phyloP scores from a whole-genome alignment of 2,797 vertebrate genomes.

The Bradypodion ventrale region DNA sequence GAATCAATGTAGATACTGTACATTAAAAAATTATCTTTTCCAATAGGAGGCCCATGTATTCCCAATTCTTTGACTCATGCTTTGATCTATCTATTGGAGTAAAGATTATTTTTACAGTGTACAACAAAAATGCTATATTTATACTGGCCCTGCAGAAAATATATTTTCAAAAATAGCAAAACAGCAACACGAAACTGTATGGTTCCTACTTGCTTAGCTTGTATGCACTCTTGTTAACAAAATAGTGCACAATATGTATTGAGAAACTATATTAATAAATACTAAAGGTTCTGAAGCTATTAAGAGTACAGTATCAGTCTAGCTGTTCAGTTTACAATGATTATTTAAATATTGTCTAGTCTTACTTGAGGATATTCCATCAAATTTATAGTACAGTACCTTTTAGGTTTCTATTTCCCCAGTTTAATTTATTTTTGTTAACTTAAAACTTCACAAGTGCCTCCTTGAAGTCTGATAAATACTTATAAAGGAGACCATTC shows the following conservation, averaged over 20 bases:
- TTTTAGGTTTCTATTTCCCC: constrained; percentile 42
- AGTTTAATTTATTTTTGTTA: constrained; percentile 45
- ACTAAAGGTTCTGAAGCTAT: constrained; percentile 28
- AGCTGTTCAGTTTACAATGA: constrained; percentile 43
- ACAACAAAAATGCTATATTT: constrained; percentile 49
- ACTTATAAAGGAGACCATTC: constrained; percentile 41
- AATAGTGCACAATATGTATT: constrained; percentile 17
- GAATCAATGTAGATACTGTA: neutral
- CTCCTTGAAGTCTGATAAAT: constrained; percentile 24
- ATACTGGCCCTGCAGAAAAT: constrained; percentile 61
- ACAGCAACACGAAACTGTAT: neutral
- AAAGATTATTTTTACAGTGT: constrained; percentile 45
- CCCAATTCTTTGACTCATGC: neutral
- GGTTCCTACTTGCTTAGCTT: constrained; percentile 46
- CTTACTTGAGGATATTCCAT: constrained; percentile 22
- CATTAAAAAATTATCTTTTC: neutral
- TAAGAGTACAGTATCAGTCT: constrained; percentile 34
- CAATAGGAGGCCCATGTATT: neutral
- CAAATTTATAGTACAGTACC: constrained; percentile 6
- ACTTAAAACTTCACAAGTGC: constrained; percentile 45
- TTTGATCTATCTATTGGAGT: constrained; percentile 30
- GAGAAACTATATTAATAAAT: constrained; percentile 47
- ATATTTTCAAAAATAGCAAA: constrained; percentile 42
- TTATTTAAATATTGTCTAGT: constrained; percentile 51
- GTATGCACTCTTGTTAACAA: constrained; percentile 43